Evolutionary conservation across 2,888 invertebrate species (phyloP), one percentile per base, ranked within the genome.

Genomic region (Catocala sponsa): DNA sequence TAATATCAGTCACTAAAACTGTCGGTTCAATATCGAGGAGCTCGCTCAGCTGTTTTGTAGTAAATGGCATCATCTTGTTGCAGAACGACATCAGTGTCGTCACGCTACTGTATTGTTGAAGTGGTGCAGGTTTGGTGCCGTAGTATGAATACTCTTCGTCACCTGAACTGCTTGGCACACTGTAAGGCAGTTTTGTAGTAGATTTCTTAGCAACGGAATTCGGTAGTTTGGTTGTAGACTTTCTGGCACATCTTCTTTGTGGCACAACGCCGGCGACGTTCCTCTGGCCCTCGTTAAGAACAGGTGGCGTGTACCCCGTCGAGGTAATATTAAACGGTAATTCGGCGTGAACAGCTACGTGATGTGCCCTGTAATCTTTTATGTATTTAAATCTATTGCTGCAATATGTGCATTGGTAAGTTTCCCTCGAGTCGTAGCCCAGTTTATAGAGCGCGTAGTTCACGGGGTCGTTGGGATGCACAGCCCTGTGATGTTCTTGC

Each of bases 51-150:
- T 95, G 94, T 10, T 91, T 86, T 51, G 95, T 89, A 9, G 94
- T 92, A 15, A 90, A 82, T 5, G 85, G 81, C 64, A 95, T 89
- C 63, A 88, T 83, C 11, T 90, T 90, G n/a, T 95, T 95, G 41
- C 91, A 93, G 54, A 96, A 89, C 0, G 95, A 91, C 87, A 96
- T 94, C 0, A 91, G 87, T 0, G 95, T 94, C 2, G 88, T 95
- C 0, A 96, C 88, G 6, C 91, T 86, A 0, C 83, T 80, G 49
- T 91, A 85, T 56, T 93, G 81, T 0, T 92, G 85, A 0, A 92
- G 78, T 0, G 88, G 76, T 0, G 77, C 77, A 0, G 95, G 91
- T 59, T 81, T 85, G 0, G 84, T 81, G 0, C 95, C 95, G 58
- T 96, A 96, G 72, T 88, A 95, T 0, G 95, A 95, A 69, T 85